Conservation (phyloP, 2,113 vertebrate genomes). For the Acanthisitta chloris region DNA sequence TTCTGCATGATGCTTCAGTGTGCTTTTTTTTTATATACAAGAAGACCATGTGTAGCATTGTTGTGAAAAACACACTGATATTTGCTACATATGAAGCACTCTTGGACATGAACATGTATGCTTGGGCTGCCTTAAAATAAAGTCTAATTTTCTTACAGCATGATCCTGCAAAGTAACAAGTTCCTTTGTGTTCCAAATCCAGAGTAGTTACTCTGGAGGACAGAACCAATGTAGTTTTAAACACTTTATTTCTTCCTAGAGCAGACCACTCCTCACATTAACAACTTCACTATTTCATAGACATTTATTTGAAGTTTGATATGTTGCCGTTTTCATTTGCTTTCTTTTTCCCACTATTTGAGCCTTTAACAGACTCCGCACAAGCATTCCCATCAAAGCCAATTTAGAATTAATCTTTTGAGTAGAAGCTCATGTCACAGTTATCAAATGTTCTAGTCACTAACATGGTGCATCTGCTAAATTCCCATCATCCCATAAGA, state of each 20-base stretch:
- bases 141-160: background rate
- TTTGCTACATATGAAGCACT: background rate
- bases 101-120: background rate
- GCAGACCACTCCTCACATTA: background rate
- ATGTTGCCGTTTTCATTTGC: background rate
- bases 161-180: background rate
- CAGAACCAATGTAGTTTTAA: background rate
- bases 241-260: background rate
- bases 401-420: conserved; percentile 10
- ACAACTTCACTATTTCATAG: background rate
- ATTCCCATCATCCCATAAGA: background rate
- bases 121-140: background rate
- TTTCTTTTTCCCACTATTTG: background rate
- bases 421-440: conserved; percentile 1
- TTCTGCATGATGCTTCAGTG: background rate
- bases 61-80: background rate
- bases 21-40: background rate
- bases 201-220: background rate
- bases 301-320: background rate
- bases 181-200: background rate
- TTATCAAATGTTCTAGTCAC: conserved; percentile 27
- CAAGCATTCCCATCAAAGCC: background rate
- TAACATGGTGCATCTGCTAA: conserved; percentile 21
- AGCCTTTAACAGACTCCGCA: background rate
- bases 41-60: background rate